Evolutionary conservation across 1,140 invertebrate genomes (phyloP).

Genomic region (Drosophila miranda): DNA sequence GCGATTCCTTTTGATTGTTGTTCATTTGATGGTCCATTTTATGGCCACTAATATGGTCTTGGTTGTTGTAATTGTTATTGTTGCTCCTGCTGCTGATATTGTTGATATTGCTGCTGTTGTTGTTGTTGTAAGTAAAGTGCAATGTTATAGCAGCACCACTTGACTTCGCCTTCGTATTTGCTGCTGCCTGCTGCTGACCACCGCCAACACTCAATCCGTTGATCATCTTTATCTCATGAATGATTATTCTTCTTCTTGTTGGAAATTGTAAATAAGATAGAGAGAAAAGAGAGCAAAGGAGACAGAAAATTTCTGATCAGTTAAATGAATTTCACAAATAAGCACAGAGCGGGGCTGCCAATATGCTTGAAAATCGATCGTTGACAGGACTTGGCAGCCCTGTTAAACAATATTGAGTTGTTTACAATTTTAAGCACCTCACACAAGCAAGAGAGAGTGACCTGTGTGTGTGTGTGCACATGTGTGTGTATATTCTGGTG

Average conservation of each 20-base stretch:
- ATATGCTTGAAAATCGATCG: constrained; percentile 40
- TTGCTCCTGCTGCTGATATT: constrained; percentile 5
- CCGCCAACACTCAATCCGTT: constrained; percentile 57
- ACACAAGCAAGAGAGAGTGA: constrained; percentile 19
- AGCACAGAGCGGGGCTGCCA: constrained; percentile 57
- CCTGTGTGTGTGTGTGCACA: no score
- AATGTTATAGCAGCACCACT: constrained; percentile 56
- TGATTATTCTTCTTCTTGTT: constrained; percentile 19
- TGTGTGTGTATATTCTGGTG: background rate
- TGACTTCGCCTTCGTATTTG: constrained; percentile 32
- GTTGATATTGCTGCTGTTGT: constrained; percentile 20
- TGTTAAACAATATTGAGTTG: constrained; percentile 55
- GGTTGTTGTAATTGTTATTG: constrained; percentile 19
- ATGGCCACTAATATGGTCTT: constrained; percentile 21
- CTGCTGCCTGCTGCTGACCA: constrained; percentile 41
- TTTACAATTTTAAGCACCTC: constrained; percentile 65
- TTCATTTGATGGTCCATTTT: constrained; percentile 44
- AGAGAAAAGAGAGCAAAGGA: constrained; percentile 30
- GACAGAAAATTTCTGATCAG: constrained; percentile 17
- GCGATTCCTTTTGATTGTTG: constrained; percentile 10
- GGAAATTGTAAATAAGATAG: constrained; percentile 42
- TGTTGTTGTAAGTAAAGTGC: constrained; percentile 62
- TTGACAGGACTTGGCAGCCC: constrained; percentile 53
- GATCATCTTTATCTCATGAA: constrained; percentile 48
- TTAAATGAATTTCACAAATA: constrained; percentile 66